Evolutionary conservation across 2,113 vertebrate species (phyloP), one percentile per base, ranked within the genome.

Genomic region (Montifringilla adamsi): DNA sequence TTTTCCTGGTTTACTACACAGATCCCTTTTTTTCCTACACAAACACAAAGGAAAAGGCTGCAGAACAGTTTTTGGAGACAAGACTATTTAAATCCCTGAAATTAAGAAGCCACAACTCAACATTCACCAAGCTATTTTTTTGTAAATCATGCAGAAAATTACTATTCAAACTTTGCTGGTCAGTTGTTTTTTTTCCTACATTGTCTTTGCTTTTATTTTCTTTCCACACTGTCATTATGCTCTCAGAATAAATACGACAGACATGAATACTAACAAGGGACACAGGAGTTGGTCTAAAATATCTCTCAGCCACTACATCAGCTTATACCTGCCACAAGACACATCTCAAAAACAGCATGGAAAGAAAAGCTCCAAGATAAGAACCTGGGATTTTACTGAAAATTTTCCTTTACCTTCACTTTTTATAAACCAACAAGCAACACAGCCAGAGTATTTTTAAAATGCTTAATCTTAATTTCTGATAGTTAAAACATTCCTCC

Each of bases 211-310:
- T 74, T 72, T 86, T 93, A 77, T 81, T 90, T 89, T 53, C 87
- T 69, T 89, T 77, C 86, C 80, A 69, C 69, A 39, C 83, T 89
- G 64, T 84, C 73, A 30, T 92, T 87, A 64, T 72, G 72, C 56
- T 94, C 92, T 68, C 80, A 89, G 68, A 92, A 84, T 77, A 92
- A 95, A 70, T 67, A 88, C 24, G 49, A 88, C 76, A 93, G 92
- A 68, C 85, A 64, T 81, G 85, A 95, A 92, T 92, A 72, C 85
- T 90, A 92, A 90, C 76, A 84, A 89, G 64, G 20, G 37, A 60
- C 77, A 69, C 82, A 91, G 82, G 75, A 89, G 88, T 74, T 73
- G 73, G 53, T 82, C 83, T 95, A 39, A 90, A 78, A 80, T 35
- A 72, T 41, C 91, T 56, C 43, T 56, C 64, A 75, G 79, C 80